Evolutionary conservation across 1,140 invertebrate species (phyloP).

Genomic region (Nasonia longicornis): DNA sequence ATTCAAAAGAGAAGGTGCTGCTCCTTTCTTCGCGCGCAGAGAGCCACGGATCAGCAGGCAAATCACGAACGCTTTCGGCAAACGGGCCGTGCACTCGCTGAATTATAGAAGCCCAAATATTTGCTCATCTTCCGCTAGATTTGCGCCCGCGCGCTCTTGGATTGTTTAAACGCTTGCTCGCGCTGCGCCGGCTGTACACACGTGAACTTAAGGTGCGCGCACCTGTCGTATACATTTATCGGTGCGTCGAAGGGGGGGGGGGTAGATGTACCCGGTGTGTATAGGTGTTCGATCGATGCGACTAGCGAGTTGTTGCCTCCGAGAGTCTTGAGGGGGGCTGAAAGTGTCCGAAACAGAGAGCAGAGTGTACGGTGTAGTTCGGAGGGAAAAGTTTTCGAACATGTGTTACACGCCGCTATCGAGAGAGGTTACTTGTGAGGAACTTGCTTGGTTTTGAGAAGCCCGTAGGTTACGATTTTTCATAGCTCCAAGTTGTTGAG

Average conservation of each 20-base stretch:
- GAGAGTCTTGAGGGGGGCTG: background rate
- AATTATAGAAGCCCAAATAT: conserved; percentile 42
- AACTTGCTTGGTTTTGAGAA: background rate
- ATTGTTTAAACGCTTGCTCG: conserved; percentile 15
- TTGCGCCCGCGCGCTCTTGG: conserved; percentile 20
- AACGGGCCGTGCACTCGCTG: conserved; percentile 12
- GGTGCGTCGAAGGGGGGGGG: background rate
- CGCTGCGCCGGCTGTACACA: background rate
- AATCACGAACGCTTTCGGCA: conserved; percentile 34
- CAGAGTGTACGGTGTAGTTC: background rate
- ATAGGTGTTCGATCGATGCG: background rate
- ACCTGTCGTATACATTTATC: background rate
- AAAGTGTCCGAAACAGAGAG: background rate
- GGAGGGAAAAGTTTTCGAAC: background rate
- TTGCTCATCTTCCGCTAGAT: conserved; percentile 36
- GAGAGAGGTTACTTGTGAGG: background rate
- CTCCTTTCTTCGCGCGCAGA: background rate
- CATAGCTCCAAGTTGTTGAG: no score
- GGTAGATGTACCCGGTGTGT: background rate
- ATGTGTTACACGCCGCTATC: background rate
- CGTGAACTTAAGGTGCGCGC: background rate
- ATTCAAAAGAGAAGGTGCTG: background rate
- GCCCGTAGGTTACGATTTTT: no score
- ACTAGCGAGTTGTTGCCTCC: background rate
- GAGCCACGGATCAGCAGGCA: background rate